Evolutionary conservation across 1,140 invertebrate genomes (phyloP), one percentile per base, ranked within the genome.

Genomic region (Heliothis virescens): DNA sequence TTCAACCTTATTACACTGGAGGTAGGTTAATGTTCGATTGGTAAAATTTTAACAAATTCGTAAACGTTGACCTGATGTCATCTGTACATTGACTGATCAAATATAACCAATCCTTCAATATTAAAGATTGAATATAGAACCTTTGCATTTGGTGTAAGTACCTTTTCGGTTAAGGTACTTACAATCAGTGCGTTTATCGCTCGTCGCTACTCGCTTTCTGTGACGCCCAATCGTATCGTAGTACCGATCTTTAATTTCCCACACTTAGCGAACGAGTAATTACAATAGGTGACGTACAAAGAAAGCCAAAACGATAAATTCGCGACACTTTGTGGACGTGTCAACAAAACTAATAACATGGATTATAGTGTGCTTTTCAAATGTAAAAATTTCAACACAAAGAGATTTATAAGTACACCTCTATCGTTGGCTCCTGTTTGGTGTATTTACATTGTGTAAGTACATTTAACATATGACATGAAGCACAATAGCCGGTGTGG

Each of bases 221-320:
- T 53, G 3, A 1, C 26, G 9, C 41, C 55, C 1, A 53, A 72
- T 67, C n/a, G 34, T 69, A 5, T 15, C 15, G 16, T 71, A 13
- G n/a, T 62, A 18, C 79, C 78, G 73, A 81, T 83, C 80, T 80
- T 84, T 90, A 90, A 92, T 92, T 94, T 94, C 90, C 87, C 91
- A 94, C 91, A 91, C 87, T 90, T 91, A 85, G 80, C 84, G 76
- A 63, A 57, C 67, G 29, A 81, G 80, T 89, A 89, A 92, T 92
- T 90, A 89, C 86, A 90, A 92, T 86, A 81, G 81, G 65, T 79
- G 63, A 34, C 65, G 78, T 65, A 80, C 63, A 83, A 79, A 79
- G 79, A 76, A 65, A 69, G 67, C 29, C 79, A 60, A 76, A 79
- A 79, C 83, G 71, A 89, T 89, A 89, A 91, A 89, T 91, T 88